Evolutionary conservation across 2,113 vertebrate genomes (phyloP).

Genomic region (Acanthisitta chloris): DNA sequence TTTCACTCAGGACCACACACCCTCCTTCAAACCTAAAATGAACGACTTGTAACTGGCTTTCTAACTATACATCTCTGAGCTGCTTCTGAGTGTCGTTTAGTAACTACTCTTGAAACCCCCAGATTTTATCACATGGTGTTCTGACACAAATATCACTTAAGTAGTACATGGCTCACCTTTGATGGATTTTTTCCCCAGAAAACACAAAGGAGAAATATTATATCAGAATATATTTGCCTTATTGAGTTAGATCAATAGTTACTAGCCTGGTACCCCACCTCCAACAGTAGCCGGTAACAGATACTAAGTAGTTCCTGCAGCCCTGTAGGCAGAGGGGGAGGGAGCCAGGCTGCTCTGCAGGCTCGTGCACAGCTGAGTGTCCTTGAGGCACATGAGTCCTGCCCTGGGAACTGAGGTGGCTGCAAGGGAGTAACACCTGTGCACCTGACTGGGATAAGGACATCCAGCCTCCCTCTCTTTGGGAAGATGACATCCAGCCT

Average conservation of each 20-base stretch:
- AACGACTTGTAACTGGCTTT: background rate
- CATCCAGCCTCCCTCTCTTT: too few relatives aligned
- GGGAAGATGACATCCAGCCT: too few relatives aligned
- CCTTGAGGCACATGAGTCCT: too few relatives aligned
- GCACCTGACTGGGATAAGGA: too few relatives aligned
- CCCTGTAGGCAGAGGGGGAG: too few relatives aligned
- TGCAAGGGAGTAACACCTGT: too few relatives aligned
- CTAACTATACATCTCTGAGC: background rate
- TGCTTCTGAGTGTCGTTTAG: background rate
- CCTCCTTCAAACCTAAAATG: background rate
- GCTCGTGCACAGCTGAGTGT: too few relatives aligned
- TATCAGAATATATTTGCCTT: background rate
- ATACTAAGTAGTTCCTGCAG: too few relatives aligned
- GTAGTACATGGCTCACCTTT: background rate
- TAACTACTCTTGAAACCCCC: background rate
- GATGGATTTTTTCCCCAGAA: background rate
- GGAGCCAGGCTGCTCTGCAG: too few relatives aligned
- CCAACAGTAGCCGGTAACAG: background rate
- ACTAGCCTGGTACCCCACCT: background rate
- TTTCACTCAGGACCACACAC: background rate
- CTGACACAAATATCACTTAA: background rate
- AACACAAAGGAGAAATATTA: background rate
- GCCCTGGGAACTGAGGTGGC: too few relatives aligned
- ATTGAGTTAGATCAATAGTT: background rate
- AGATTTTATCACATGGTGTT: background rate